Evolutionary conservation across 2,113 vertebrate species (phyloP).

Genomic region (Climacteris rufus): DNA sequence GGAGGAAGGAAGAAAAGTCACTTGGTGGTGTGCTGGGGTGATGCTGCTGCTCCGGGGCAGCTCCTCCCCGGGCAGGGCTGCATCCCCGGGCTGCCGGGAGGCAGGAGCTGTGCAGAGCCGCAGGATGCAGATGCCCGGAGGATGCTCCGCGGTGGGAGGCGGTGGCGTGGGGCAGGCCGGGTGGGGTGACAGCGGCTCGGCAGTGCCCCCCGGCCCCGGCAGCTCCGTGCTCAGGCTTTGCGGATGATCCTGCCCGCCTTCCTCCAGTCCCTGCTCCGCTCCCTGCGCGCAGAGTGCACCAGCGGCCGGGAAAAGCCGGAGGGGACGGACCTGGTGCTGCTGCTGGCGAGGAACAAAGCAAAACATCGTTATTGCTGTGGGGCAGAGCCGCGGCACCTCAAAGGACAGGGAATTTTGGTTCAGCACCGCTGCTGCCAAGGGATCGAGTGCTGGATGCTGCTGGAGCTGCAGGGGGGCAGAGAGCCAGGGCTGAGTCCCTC

Average conservation of each 20-base stretch:
- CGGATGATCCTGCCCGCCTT: constrained; percentile 80
- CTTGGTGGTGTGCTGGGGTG: accelerated
- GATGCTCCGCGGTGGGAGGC: background rate
- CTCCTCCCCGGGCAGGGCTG: background rate
- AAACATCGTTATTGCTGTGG: background rate
- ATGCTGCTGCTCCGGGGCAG: accelerated
- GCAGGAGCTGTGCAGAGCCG: background rate
- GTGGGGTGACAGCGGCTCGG: background rate
- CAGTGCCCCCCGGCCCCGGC: background rate
- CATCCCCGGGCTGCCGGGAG: background rate
- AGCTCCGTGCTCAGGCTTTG: constrained; percentile 65
- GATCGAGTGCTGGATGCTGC: background rate
- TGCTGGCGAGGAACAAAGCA: background rate
- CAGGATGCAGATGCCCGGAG: background rate
- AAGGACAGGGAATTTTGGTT: background rate
- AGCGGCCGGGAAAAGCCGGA: constrained; percentile 46
- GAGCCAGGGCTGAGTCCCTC: background rate
- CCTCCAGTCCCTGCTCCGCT: constrained; percentile 71
- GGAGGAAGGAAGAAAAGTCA: background rate
- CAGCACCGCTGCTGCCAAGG: accelerated
- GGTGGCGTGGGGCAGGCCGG: background rate
- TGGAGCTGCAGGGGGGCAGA: background rate
- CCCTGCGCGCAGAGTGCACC: constrained; percentile 55
- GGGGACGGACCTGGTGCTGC: background rate
- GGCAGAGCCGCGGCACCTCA: background rate